Percentiles rank a stretch among this genome's conserved stretches.
These are phyloP conservation scores for Ganaspis sp. DNA, from an alignment of 1,140 invertebrate species.

Conservation along the genomic window DNA sequence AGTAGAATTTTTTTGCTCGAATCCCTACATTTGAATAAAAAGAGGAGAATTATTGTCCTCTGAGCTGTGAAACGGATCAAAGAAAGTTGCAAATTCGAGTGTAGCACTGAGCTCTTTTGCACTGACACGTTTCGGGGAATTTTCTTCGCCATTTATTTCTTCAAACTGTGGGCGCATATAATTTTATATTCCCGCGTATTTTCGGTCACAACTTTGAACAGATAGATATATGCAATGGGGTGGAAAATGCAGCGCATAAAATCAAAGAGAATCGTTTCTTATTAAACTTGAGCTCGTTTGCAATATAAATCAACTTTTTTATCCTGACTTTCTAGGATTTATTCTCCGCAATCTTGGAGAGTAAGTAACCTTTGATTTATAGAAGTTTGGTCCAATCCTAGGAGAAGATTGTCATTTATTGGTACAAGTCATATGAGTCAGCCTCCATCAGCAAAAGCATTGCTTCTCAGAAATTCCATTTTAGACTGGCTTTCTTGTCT, in stretches of 20 bases:
- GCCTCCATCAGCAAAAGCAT: not conserved
- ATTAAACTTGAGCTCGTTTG: not conserved
- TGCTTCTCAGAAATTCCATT: not conserved
- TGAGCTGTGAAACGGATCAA: no score
- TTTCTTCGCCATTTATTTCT: not conserved
- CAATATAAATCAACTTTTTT: constrained; percentile 23
- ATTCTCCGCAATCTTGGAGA: constrained; percentile 10
- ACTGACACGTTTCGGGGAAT: not conserved
- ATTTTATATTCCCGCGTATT: not conserved
- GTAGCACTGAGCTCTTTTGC: no score
- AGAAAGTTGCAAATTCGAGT: no score
- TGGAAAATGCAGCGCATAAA: constrained; percentile 17
- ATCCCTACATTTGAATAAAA: no score
- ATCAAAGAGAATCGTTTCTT: constrained; percentile 5
- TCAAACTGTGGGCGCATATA: not conserved
- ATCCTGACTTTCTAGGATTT: not conserved
- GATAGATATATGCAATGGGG: constrained; percentile 4
- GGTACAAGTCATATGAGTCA: constrained; percentile 15
- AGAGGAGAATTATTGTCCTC: no score
- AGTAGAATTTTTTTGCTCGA: no score
- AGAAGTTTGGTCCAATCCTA: not conserved
- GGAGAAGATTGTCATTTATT: constrained; percentile 23
- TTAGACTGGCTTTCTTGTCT: constrained; percentile 14
- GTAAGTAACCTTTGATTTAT: constrained; percentile 26
- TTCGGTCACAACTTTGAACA: not conserved